Evolutionary conservation across 2,888 invertebrate genomes (phyloP), one percentile per base, ranked within the genome.

Genomic region (Drosophila leonis): DNA sequence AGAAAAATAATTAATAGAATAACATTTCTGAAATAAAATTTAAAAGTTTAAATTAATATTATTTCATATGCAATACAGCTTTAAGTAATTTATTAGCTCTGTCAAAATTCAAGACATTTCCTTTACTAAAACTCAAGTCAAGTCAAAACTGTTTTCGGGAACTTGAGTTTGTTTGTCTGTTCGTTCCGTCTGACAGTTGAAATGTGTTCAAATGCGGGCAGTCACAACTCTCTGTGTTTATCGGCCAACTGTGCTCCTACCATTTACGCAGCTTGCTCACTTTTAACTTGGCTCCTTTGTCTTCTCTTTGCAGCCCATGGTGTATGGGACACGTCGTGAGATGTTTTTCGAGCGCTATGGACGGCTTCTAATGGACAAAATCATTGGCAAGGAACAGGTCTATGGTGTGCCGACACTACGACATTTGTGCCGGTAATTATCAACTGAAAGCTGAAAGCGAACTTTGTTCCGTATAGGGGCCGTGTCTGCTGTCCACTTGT

Each of bases 341-440:
- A 90, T 90, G 84, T 93, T 93, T 59, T 83, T 92, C 51, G 82
- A 92, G 62, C 92, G 91, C 75, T 93, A 93, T 65, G 92, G 92
- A 49, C 73, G 80, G 12, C 81, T 93, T 46, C 73, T 93, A 65
- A 79, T 91, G 66, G 93, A 93, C 72, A 91, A 90, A 75, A 91
- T 93, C 63, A 85, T 93, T 73, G 82, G 66, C 52, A 86, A 82
- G 75, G 91, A 93, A 41, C 92, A 92, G 83, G 92, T 93, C 31
- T 93, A 91, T 71, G 93, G 93, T 24, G 91, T 93, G 59, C 92
- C 93, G n/a, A 95, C 96, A 80, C 93, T 97, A 64, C 96, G 96
- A 78, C 97, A 97, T 92, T 92, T 97, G 4, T 95, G 96, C 82
- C 94, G 93, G 93, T 93, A 78, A 90, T 92, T 92, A 79, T 71